Conservation (phyloP, 2,888 invertebrate genomes). For the Gastracanthus pulcherrimus region DNA sequence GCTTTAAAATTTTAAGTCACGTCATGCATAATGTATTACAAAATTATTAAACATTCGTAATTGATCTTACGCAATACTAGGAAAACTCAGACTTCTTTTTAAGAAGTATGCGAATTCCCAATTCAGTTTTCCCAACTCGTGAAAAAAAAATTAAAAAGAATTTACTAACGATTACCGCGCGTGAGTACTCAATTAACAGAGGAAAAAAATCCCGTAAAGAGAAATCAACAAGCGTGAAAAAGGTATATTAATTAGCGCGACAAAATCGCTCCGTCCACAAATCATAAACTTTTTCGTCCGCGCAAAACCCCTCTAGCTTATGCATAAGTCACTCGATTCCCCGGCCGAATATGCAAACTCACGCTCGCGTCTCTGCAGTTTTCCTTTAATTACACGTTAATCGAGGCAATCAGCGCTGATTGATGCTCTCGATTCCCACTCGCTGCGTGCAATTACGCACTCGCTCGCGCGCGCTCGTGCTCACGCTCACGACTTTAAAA, state of each 20-base stretch:
- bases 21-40: too few species aligned
- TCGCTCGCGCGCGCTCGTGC: constrained; percentile 1
- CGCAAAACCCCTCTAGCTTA: background rate
- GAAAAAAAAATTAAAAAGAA: background rate
- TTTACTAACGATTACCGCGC: background rate
- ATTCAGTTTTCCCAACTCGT: background rate
- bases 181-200: background rate
- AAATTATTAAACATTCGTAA: too few species aligned
- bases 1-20: too few species aligned
- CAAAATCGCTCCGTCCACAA: background rate
- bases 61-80: too few species aligned
- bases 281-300: background rate
- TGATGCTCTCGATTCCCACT: constrained; percentile 26
- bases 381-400: constrained; percentile 14
- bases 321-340: background rate
- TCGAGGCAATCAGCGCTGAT: constrained; percentile 29
- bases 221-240: constrained; percentile 9
- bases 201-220: background rate
- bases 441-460: constrained; percentile 5
- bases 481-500: constrained; percentile 20
- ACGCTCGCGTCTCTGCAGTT: background rate
- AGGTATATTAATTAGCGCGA: constrained; percentile 14
- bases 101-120: too few species aligned
- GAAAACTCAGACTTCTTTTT: too few species aligned
- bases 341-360: background rate